A percentile compares a stretch with the other conserved stretches of the same genome.
These are phyloP conservation scores for Terebella lapidaria DNA, from an alignment of 2,888 invertebrate genomes.

Conservation along the genomic window DNA sequence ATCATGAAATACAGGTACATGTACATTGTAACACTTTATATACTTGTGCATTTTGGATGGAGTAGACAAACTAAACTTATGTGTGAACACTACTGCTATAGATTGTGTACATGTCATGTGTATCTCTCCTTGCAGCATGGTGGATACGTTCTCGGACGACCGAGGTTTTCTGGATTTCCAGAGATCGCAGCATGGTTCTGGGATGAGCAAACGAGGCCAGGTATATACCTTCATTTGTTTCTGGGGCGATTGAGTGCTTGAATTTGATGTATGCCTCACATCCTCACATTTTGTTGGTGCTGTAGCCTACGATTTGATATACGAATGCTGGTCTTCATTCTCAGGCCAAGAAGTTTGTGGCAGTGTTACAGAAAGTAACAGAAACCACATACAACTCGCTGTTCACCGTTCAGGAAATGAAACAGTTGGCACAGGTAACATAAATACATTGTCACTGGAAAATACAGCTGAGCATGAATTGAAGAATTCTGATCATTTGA, in stretches of 20 bases:
- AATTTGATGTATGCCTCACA: background rate
- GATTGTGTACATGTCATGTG: too few relatives aligned
- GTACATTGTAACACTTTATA: background rate
- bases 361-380: constrained; percentile 64
- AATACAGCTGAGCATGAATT: too few relatives aligned
- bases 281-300: background rate
- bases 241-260: background rate
- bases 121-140: constrained; percentile 56
- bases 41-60: too few relatives aligned
- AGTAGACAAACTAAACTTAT: too few relatives aligned
- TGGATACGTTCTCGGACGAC: constrained; percentile 72
- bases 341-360: constrained; percentile 68
- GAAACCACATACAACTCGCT: constrained; percentile 65
- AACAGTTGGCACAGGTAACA: constrained; percentile 61
- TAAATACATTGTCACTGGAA: too few relatives aligned
- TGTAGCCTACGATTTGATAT: background rate
- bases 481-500: too few relatives aligned
- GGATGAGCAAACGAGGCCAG: constrained; percentile 66
- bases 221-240: too few relatives aligned
- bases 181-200: constrained; percentile 67
- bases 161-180: constrained; percentile 63
- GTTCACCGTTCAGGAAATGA: constrained; percentile 73
- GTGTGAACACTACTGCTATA: too few relatives aligned
- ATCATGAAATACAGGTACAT: constrained; percentile 70
- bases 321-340: background rate